phyloP scores from a whole-genome alignment of 2,113 vertebrate genomes.

The Clarias gariepinus region DNA sequence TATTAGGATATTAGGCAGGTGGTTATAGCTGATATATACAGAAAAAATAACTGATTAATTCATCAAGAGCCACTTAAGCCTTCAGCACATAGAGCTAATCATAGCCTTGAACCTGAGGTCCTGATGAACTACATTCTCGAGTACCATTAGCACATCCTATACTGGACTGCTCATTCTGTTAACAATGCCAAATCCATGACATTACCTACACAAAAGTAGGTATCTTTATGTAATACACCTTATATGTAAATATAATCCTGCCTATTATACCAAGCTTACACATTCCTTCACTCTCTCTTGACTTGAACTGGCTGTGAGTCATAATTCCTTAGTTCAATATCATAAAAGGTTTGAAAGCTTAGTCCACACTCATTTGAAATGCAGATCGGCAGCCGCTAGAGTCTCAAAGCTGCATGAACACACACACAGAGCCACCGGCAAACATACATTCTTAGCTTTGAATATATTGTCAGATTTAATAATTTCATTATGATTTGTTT shows the following conservation, averaged over 20 bases:
- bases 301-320: conserved; percentile 6
- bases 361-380: conserved; percentile 5
- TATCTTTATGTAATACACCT: conserved; percentile 7
- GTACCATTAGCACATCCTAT: not conserved
- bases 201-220: not conserved
- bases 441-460: not conserved
- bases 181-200: not conserved
- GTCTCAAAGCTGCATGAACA: not conserved
- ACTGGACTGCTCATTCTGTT: not conserved
- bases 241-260: conserved; percentile 2
- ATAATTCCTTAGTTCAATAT: conserved; percentile 4
- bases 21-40: too few relatives aligned
- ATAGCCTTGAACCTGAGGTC: not conserved
- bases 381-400: not conserved
- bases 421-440: not conserved
- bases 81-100: conserved; percentile 20
- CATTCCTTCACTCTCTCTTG: not conserved
- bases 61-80: conserved; percentile 5
- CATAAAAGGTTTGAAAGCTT: conserved; percentile 4
- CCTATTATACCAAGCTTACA: not conserved
- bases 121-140: not conserved
- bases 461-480: not conserved
- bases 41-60: conserved; percentile 24
- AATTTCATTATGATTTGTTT: not conserved
- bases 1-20: too few relatives aligned